Evolutionary conservation across 2,113 vertebrate genomes (phyloP), one percentile per base, ranked within the genome.

Genomic region (Benitochromis conjunctus): DNA sequence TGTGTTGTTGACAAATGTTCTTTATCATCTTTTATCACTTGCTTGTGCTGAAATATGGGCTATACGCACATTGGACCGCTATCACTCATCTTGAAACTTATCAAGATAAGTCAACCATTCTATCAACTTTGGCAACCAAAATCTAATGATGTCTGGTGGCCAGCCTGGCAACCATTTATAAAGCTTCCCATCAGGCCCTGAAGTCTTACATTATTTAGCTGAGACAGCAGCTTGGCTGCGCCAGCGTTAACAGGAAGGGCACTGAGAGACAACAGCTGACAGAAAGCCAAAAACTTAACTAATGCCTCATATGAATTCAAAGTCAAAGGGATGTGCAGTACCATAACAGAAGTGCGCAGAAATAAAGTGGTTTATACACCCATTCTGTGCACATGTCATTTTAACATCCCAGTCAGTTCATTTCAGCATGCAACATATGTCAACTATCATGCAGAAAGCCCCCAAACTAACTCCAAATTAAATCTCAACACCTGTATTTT

Each of bases 151-250:
- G 64, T 87, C 54, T 87, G 66, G 66, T 79, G 80, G 66, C 77
- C 69, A 62, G 76, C 38, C 38, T 74, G 53, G 90, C 62, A 83
- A 78, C 43, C 76, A 80, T 84, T 88, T 86, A 84, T 54, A 78
- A 89, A 88, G 69, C 77, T 58, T 79, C 76, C 79, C 51, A 56
- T 79, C 74, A 85, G 83, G 64, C 80, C 83, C 62, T 5, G 71
- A 76, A 85, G 89, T 86, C 79, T 80, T 88, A 56, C 79, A 80
- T 92, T 62, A 91, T 83, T 86, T 83, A 84, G 86, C 90, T 86
- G 85, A 89, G 89, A 84, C 91, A 89, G 89, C 88, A 84, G 81
- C 85, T 89, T 82, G 89, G 89, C 89, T 34, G 51, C 24, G 29
- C 19, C 64, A 9, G 24, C 16, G 5, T 80, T 46, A 80, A 53